A percentile compares a stretch with the other conserved stretches of the same genome.
Conservation (phyloP, 2,888 invertebrate genomes). For the Saturnia pavonia region DNA sequence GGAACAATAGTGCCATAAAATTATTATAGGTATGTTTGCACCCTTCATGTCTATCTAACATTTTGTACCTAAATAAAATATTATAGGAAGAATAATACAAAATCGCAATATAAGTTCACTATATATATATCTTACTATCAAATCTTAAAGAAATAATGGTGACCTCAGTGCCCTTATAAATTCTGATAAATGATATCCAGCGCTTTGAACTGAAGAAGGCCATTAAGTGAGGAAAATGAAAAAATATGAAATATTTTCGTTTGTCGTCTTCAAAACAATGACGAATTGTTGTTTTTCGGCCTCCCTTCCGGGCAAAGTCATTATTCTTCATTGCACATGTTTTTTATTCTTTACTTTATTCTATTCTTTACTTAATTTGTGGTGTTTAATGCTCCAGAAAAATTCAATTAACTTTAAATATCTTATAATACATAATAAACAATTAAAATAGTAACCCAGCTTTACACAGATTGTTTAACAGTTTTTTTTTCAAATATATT, state of each 20-base stretch:
- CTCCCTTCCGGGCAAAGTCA: slow-evolving; percentile 33
- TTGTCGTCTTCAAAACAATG: slow-evolving; percentile 46
- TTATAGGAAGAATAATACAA: not conserved
- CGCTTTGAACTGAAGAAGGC: slow-evolving; percentile 29
- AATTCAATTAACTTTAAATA: not conserved
- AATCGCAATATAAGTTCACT: not conserved
- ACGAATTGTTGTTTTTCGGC: slow-evolving; percentile 47
- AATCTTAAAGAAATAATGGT: slow-evolving; percentile 11
- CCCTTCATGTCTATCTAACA: not conserved
- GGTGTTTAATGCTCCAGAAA: slow-evolving; percentile 5
- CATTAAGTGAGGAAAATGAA: slow-evolving; percentile 43
- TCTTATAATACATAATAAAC: no score
- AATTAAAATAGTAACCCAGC: no score
- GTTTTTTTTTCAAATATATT: no score
- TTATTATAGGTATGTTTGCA: not conserved
- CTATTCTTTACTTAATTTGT: slow-evolving; percentile 33
- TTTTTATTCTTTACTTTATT: slow-evolving; percentile 34
- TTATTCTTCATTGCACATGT: slow-evolving; percentile 50
- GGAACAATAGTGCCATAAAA: slow-evolving; percentile 15
- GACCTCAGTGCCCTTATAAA: slow-evolving; percentile 31
- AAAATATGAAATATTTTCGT: slow-evolving; percentile 38
- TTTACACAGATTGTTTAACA: no score
- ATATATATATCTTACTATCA: not conserved
- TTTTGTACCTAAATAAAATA: not conserved
- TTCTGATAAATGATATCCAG: slow-evolving; percentile 41